Conservation (phyloP, 2,797 vertebrate genomes). For the Centroberyx gerrardi region DNA sequence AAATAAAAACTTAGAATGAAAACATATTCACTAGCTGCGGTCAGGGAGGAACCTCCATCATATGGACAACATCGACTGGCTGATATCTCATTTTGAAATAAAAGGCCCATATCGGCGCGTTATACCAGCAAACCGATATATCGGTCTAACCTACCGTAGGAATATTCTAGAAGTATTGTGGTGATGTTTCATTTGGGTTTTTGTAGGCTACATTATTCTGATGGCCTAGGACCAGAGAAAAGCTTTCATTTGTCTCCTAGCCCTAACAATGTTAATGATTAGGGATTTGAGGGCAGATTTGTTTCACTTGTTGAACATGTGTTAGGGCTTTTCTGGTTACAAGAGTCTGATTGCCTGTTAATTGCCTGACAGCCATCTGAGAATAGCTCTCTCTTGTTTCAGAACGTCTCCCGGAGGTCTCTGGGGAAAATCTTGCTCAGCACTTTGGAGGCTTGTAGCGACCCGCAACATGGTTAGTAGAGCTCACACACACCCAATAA, state of each 20-base stretch:
- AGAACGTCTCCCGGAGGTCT: conserved; percentile 91
- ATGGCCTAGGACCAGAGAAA: too few species aligned
- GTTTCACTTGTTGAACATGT: conserved; percentile 30
- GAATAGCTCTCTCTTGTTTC: conserved; percentile 55
- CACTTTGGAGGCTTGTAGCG: conserved; percentile 90
- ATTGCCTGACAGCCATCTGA: conserved; percentile 43
- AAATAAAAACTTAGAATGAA: conserved; percentile 14
- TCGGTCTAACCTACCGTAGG: background rate
- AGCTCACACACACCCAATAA: conserved; percentile 34
- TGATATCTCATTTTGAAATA: background rate
- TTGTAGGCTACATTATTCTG: background rate
- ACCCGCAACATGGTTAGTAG: conserved; percentile 88
- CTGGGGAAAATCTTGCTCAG: conserved; percentile 94
- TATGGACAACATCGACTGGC: background rate
- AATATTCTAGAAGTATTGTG: background rate
- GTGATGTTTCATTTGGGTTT: background rate
- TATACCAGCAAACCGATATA: conserved; percentile 1
- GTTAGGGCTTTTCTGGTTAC: conserved; percentile 26
- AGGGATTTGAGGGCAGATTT: conserved; percentile 28
- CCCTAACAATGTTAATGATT: conserved; percentile 7
- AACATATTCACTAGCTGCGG: background rate
- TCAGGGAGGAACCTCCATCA: background rate
- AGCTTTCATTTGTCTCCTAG: background rate
- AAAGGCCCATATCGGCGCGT: conserved; percentile 8
- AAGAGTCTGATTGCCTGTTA: conserved; percentile 20